A percentile compares a stretch with the other conserved stretches of the same genome.
phyloP scores from a whole-genome alignment of 2,888 invertebrate species.

The Aspidiotus destructor region DNA sequence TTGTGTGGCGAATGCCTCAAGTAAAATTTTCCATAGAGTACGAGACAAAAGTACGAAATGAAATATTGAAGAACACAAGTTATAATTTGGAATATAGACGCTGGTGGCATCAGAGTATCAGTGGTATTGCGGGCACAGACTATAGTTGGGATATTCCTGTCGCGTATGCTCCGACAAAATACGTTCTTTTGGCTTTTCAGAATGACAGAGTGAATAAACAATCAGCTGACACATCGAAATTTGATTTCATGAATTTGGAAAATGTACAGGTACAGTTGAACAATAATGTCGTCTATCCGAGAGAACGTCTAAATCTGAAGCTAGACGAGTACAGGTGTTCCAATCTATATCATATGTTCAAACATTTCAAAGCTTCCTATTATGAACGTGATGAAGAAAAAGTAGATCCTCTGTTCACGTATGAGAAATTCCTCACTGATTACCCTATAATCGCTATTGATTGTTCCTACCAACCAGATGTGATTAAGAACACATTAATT shows the following conservation, averaged over 20 bases:
- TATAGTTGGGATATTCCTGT: constrained; percentile 5
- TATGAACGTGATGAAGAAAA: too few relatives aligned
- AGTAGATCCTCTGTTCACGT: too few relatives aligned
- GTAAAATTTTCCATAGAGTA: background rate
- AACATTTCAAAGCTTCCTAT: too few relatives aligned
- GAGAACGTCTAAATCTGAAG: background rate
- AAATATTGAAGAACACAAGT: background rate
- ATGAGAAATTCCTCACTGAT: too few relatives aligned
- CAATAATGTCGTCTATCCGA: background rate
- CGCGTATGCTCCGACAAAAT: background rate
- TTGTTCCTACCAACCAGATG: too few relatives aligned
- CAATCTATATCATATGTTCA: background rate
- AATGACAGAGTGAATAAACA: too few relatives aligned
- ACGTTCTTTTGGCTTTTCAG: too few relatives aligned
- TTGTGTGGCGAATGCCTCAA: background rate
- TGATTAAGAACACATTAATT: too few relatives aligned
- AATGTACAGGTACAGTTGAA: too few relatives aligned
- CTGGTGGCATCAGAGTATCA: background rate
- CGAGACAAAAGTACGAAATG: background rate
- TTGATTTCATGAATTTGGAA: too few relatives aligned
- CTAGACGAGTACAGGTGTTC: background rate
- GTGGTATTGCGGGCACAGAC: background rate
- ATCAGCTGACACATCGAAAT: too few relatives aligned
- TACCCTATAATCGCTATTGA: too few relatives aligned
- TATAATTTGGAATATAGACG: background rate